Conservation (phyloP, 2,113 vertebrate species). For the Syngnathus scovelli region DNA sequence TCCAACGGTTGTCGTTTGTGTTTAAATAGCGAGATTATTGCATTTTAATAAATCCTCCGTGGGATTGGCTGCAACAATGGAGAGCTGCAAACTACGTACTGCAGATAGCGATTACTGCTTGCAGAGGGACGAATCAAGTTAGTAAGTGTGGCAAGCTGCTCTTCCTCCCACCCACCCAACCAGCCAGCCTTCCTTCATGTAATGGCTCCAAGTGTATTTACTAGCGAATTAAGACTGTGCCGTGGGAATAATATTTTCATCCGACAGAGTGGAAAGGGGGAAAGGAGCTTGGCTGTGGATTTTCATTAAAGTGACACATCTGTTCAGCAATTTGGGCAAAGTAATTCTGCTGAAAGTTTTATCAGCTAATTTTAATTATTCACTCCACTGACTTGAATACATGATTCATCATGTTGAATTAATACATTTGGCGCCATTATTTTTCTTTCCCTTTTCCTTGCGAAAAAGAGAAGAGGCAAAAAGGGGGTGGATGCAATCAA, state of each 20-base stretch:
- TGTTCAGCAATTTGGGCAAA: conserved; percentile 99
- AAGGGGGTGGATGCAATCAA: conserved; percentile 78
- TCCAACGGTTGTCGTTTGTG: conserved; percentile 99
- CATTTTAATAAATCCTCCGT: conserved; percentile 99
- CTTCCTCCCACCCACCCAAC: conserved; percentile 80
- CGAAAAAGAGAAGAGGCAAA: conserved; percentile 42
- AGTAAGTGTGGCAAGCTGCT: conserved; percentile 99
- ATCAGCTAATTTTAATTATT: conserved; percentile 99
- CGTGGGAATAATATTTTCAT: conserved; percentile 99
- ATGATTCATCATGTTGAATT: conserved; percentile 99
- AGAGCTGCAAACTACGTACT: conserved; percentile 90
- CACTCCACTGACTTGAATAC: conserved; percentile 99
- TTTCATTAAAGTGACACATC: conserved; percentile 99
- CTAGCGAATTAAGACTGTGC: conserved; percentile 99
- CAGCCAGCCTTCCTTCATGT: conserved; percentile 64
- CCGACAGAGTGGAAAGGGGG: conserved; percentile 81
- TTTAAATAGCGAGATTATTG: conserved; percentile 99
- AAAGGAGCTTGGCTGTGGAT: conserved; percentile 97
- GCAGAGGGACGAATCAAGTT: conserved; percentile 97
- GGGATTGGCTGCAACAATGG: conserved; percentile 97
- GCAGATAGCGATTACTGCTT: conserved; percentile 95
- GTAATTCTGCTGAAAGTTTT: conserved; percentile 99
- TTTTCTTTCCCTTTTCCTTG: conserved; percentile 54
- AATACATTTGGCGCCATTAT: conserved; percentile 97
- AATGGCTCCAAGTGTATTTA: conserved; percentile 98